Conservation (phyloP, 2,797 vertebrate genomes). For the Rousettus madagascariensis region DNA sequence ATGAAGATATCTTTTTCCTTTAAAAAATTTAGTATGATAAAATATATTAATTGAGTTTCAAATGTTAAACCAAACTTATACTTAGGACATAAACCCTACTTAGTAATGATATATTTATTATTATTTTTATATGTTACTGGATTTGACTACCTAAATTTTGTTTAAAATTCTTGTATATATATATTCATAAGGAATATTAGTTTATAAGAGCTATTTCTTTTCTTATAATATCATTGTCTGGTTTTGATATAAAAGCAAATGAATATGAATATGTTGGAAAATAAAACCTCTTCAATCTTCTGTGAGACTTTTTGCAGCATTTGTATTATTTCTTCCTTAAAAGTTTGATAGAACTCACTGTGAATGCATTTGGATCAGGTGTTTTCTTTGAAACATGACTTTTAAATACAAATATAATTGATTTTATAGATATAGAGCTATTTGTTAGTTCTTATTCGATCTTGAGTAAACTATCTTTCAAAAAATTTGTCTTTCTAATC, state of each 20-base stretch:
- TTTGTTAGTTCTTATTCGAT: not conserved
- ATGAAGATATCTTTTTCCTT: not conserved
- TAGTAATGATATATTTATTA: not conserved
- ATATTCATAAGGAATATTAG: too few species aligned
- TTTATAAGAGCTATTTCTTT: too few species aligned
- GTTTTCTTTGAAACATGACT: not conserved
- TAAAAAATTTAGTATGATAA: not conserved
- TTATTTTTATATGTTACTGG: not conserved
- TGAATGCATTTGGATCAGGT: not conserved
- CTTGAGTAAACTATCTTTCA: not conserved
- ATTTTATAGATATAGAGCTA: not conserved
- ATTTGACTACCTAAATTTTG: not conserved
- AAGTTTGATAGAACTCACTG: not conserved
- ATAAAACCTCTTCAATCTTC: not conserved
- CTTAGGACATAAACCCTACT: not conserved
- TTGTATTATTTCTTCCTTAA: not conserved
- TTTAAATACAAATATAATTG: not conserved
- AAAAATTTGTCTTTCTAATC: not conserved
- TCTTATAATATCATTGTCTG: not conserved
- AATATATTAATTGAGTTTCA: not conserved
- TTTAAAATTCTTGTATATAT: not conserved
- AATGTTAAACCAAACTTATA: not conserved
- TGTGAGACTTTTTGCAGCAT: not conserved
- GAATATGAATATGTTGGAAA: not conserved
- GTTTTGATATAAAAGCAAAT: not conserved